These are phyloP conservation scores for Stegana nigrithorax DNA, from an alignment of 2,888 invertebrate genomes.

Conservation along the genomic window DNA sequence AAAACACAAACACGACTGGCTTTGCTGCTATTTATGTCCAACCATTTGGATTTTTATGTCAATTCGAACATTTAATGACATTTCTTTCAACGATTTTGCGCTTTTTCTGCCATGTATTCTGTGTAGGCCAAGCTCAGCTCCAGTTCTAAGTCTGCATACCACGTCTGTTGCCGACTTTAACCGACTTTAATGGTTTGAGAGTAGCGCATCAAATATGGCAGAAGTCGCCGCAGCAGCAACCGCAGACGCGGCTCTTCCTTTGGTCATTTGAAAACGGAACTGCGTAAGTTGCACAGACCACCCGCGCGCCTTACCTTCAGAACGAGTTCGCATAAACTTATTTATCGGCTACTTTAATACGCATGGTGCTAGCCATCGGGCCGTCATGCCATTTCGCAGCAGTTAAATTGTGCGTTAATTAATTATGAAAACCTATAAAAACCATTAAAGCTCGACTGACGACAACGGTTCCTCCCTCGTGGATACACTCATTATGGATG, in stretches of 20 bases:
- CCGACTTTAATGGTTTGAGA: not conserved
- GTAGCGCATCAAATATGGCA: not conserved
- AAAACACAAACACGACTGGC: slow-evolving; percentile 17
- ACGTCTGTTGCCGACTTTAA: not conserved
- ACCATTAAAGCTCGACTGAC: not conserved
- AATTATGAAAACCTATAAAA: slow-evolving; percentile 15
- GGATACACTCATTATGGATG: no score
- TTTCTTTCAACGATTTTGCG: not conserved
- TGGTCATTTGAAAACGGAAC: not conserved
- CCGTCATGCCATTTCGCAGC: not conserved
- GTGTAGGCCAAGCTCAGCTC: not conserved
- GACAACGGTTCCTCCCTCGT: not conserved
- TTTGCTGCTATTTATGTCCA: slow-evolving; percentile 25
- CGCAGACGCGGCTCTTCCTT: not conserved
- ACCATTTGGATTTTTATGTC: slow-evolving; percentile 25
- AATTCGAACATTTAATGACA: slow-evolving; percentile 18
- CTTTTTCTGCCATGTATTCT: not conserved
- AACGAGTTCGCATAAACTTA: no score
- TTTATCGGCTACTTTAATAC: no score
- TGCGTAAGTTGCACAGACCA: not conserved
- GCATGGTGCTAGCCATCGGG: no score
- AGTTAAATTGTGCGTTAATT: slow-evolving; percentile 4
- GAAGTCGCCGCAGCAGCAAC: not conserved
- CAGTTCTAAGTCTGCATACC: not conserved
- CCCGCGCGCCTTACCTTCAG: no score